Evolutionary conservation across 2,888 invertebrate genomes (phyloP).

Genomic region (Lymantria dispar): DNA sequence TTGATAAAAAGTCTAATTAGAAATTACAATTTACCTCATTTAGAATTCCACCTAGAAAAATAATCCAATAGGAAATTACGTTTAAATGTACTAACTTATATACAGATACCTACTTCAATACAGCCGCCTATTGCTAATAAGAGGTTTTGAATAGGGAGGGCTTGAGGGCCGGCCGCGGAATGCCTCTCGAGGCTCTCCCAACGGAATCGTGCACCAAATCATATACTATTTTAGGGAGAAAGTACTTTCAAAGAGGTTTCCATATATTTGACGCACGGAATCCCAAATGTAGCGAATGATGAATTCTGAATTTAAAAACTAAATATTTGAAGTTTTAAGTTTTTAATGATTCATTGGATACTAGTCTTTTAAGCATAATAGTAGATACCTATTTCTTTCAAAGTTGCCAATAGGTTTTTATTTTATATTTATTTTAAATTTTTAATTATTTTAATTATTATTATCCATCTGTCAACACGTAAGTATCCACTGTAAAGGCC

Average conservation of each 20-base stretch:
- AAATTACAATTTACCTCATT: neutral
- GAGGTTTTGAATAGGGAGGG: conserved; percentile 35
- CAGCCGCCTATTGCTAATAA: conserved; percentile 48
- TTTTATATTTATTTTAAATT: neutral
- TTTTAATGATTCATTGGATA: neutral
- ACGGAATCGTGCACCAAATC: conserved; percentile 31
- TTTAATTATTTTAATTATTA: neutral
- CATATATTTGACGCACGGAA: conserved; percentile 19
- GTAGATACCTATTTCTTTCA: neutral
- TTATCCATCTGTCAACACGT: too few relatives aligned
- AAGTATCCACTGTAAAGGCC: too few relatives aligned
- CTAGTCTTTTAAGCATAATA: too few relatives aligned
- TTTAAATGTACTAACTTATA: neutral
- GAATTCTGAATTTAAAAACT: conserved; percentile 3
- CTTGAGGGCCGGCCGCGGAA: conserved; percentile 38
- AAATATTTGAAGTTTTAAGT: neutral
- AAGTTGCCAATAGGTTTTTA: neutral
- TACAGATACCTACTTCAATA: conserved; percentile 19
- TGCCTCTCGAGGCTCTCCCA: conserved; percentile 35
- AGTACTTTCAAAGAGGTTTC: conserved; percentile 20
- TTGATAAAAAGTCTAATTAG: neutral
- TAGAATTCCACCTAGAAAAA: neutral
- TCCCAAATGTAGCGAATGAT: conserved; percentile 7
- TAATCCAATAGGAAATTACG: neutral
- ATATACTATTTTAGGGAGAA: conserved; percentile 30